Conservation (phyloP, 1,140 invertebrate genomes). For the Tenebrio molitor region DNA sequence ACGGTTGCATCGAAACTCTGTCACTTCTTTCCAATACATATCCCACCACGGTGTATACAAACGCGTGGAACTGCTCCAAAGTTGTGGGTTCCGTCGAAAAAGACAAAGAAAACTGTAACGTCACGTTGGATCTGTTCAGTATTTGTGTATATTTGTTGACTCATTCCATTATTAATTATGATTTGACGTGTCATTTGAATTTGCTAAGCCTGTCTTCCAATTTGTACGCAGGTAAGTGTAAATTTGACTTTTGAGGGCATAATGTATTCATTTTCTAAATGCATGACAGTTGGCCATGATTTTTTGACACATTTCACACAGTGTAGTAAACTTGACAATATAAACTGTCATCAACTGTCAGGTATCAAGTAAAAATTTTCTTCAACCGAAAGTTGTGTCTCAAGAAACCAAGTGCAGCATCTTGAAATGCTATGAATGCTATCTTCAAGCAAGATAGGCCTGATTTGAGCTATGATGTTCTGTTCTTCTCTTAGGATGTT, state of each 20-base stretch:
- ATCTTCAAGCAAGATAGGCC: no score
- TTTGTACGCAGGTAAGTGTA: slow-evolving; percentile 72
- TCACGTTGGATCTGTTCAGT: slow-evolving; percentile 58
- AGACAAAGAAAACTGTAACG: slow-evolving; percentile 41
- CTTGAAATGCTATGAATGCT: no score
- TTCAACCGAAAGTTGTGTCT: no score
- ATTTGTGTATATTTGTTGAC: slow-evolving; percentile 70
- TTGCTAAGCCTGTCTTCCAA: slow-evolving; percentile 75
- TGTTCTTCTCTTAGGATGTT: neutral
- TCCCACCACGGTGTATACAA: slow-evolving; percentile 68
- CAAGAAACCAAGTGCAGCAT: no score
- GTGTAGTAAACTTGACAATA: no score
- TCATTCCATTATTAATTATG: slow-evolving; percentile 73
- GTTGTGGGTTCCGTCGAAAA: slow-evolving; percentile 31
- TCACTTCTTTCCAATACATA: slow-evolving; percentile 68
- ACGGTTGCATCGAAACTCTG: slow-evolving; percentile 71
- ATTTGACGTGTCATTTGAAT: slow-evolving; percentile 75
- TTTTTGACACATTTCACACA: no score
- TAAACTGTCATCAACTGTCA: no score
- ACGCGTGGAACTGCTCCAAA: slow-evolving; percentile 69
- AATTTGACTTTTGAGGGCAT: slow-evolving; percentile 23
- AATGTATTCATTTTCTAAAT: no score
- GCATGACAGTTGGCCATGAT: no score
- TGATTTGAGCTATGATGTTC: no score
- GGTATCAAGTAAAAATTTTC: no score